phyloP scores from a whole-genome alignment of 2,113 vertebrate genomes.

The Neodontobutis hainanensis region DNA sequence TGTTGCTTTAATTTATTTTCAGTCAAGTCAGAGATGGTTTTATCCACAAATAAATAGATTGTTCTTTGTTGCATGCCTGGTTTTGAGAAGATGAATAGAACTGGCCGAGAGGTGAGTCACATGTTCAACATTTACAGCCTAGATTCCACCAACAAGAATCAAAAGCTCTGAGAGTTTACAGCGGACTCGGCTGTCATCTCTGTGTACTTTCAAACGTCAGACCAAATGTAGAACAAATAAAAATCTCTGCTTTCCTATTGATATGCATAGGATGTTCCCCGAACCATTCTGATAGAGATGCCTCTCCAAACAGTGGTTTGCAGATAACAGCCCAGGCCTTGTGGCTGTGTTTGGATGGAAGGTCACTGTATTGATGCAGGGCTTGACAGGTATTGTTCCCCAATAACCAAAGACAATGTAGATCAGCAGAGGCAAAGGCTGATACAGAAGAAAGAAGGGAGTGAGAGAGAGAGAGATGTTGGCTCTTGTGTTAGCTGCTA shows the following conservation, averaged over 20 bases:
- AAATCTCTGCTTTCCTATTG: conserved; percentile 66
- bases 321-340: conserved; percentile 59
- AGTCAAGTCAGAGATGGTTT: too few relatives aligned
- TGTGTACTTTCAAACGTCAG: conserved; percentile 64
- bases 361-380: conserved; percentile 63
- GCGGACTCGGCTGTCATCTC: conserved; percentile 61
- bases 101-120: conserved; percentile 16
- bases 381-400: conserved; percentile 60
- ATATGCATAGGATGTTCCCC: conserved; percentile 73
- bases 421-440: background rate
- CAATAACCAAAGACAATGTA: background rate
- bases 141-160: conserved; percentile 35
- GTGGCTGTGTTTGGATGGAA: conserved; percentile 53
- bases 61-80: too few relatives aligned
- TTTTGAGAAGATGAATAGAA: background rate
- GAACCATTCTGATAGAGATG: conserved; percentile 66
- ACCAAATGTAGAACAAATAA: conserved; percentile 71
- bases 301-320: conserved; percentile 72
- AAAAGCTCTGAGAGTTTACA: conserved; percentile 63
- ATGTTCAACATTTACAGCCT: conserved; percentile 49
- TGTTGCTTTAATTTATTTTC: too few relatives aligned
- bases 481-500: conserved; percentile 66
- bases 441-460: conserved; percentile 14
- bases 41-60: too few relatives aligned
- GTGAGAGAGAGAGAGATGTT: conserved; percentile 36